phyloP scores from a whole-genome alignment of 2,888 invertebrate species.

The Parnassius glacialis region DNA sequence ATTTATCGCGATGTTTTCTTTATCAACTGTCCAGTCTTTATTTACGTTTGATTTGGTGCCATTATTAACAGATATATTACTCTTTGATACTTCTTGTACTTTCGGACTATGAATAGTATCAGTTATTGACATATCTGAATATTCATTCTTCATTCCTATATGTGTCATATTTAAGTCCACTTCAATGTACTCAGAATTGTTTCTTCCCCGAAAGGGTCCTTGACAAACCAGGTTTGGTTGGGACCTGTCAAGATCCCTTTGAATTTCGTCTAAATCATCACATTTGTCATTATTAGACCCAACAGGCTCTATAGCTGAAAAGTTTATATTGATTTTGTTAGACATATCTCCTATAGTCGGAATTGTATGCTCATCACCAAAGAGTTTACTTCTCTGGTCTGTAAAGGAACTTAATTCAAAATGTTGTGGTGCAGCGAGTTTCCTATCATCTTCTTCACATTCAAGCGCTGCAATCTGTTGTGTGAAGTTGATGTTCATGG shows the following conservation, averaged over 20 bases:
- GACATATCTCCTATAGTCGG: conserved; percentile 50
- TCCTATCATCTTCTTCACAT: conserved; percentile 42
- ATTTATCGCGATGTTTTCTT: conserved; percentile 66
- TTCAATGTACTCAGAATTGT: conserved; percentile 62
- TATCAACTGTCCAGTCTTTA: conserved; percentile 57
- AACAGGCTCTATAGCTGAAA: conserved; percentile 51
- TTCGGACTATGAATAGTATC: conserved; percentile 58
- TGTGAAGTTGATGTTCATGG: conserved; percentile 50
- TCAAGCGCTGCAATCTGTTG: conserved; percentile 53
- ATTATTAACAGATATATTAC: conserved; percentile 29
- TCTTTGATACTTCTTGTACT: conserved; percentile 51
- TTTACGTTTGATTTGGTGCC: conserved; percentile 37
- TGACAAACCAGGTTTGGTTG: conserved; percentile 39
- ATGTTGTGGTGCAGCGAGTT: conserved; percentile 43
- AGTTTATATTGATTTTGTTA: conserved; percentile 57
- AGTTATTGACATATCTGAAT: conserved; percentile 69
- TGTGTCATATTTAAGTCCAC: conserved; percentile 63
- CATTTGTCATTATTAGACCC: conserved; percentile 33
- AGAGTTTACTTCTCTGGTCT: conserved; percentile 56
- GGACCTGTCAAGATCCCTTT: conserved; percentile 47
- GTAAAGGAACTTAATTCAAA: conserved; percentile 61
- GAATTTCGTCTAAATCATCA: conserved; percentile 66
- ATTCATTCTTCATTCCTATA: conserved; percentile 41
- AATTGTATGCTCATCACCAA: conserved; percentile 51
- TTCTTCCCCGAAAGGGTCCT: conserved; percentile 40